Base-by-base conservation (phyloP, 2,113 vertebrate genomes). In the Vanacampus margaritifer region DNA sequence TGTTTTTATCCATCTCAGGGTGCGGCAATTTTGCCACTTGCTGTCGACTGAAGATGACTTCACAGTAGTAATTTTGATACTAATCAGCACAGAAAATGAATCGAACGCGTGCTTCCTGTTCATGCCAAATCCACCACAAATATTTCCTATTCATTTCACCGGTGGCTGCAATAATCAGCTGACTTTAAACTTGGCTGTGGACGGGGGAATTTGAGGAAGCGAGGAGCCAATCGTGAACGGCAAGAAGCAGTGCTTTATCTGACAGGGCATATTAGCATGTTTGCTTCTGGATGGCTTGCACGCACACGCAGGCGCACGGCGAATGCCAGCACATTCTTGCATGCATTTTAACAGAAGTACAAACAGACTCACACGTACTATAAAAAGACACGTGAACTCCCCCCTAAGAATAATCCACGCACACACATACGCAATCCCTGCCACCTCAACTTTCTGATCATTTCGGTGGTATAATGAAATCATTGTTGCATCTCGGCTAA, bases 401-500 rank as follows among this genome's bases (percentile, higher is more conserved):
- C 37, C 59, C 23, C 48, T 21, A 21, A 68, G 41, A 51, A 37
- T 11, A 46, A 66, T 48, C 65, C 53, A 39, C 58, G 56, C 21
- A 41, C 69, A 71, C 48, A 35, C 36, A 56, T 58, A 64, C 35
- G 32, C 54, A 61, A 14, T 12, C 64, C 67, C 67, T 26, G 46
- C 32, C 68, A 81, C 67, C 67, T 68, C 71, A 63, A 64, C 68
- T 59, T 71, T 75, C 73, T 71, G 65, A 82, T 79, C 74, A 75
- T 80, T 78, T 75, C 66, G 60, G 74, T 51, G 24, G 74, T 63
- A 88, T 84, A 87, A 90, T 85, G 86, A 82, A 83, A 85, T 82
- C 82, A 82, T 86, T 88, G 87, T 87, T 86, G 75, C 69, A 78
- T 75, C 74, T 72, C 72, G 69, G 71, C 59, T 79, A 74, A 87